These are phyloP conservation scores for Coelinius sp. DNA, from an alignment of 2,888 invertebrate species.

Conservation along the genomic window DNA sequence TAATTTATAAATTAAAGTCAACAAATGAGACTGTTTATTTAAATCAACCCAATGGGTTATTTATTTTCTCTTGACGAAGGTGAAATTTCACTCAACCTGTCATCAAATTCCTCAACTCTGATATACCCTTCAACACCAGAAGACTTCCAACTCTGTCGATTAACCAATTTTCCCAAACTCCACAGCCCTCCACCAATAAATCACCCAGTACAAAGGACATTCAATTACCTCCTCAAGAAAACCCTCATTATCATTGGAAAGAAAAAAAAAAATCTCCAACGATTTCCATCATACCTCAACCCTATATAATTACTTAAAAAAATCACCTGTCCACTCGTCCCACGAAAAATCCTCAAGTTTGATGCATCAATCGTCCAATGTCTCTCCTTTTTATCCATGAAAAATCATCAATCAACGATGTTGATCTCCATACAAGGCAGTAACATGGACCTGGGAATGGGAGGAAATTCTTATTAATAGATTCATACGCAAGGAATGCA, in stretches of 20 bases:
- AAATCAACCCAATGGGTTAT: too few species aligned
- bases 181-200: neutral
- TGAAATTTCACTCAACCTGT: neutral
- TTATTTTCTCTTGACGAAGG: neutral
- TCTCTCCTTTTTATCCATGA: neutral
- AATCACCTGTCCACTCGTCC: slow-evolving; percentile 15
- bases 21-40: neutral
- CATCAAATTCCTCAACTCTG: neutral
- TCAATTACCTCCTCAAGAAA: slow-evolving; percentile 2
- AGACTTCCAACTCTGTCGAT: neutral
- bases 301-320: slow-evolving; percentile 17
- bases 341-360: neutral
- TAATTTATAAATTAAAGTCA: neutral
- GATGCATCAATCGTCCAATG: slow-evolving; percentile 2
- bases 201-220: slow-evolving; percentile 11
- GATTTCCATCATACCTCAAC: neutral
- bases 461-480: slow-evolving; percentile 16
- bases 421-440: neutral
- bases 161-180: neutral
- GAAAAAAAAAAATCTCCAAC: neutral
- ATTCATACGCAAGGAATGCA: slow-evolving; percentile 14
- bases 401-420: slow-evolving; percentile 12
- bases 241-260: neutral
- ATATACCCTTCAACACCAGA: neutral
- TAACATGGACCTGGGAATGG: neutral